Conservation (phyloP, 2,113 vertebrate genomes). For the Cyprinus carpio region DNA sequence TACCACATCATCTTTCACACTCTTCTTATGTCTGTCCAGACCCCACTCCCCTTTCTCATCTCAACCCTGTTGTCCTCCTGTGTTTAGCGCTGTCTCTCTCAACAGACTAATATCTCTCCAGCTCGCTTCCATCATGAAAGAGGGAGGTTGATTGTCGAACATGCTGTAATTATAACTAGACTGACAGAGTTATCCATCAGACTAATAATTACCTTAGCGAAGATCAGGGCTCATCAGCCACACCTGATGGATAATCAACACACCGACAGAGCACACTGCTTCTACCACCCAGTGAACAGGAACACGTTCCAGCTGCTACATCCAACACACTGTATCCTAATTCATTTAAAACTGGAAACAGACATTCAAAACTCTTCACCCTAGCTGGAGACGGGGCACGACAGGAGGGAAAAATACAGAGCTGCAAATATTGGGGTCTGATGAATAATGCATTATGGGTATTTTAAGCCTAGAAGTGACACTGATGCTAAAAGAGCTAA, state of each 20-base stretch:
- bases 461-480: constrained; percentile 27
- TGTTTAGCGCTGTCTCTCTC: constrained; percentile 6
- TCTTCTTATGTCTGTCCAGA: neutral
- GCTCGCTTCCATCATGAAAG: constrained; percentile 23
- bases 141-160: constrained; percentile 59
- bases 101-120: constrained; percentile 6
- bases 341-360: constrained; percentile 13
- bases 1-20: neutral
- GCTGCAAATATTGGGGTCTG: neutral
- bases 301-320: neutral
- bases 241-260: constrained; percentile 42
- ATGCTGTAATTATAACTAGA: constrained; percentile 61
- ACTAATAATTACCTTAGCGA: constrained; percentile 57
- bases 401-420: neutral
- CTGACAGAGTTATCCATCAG: constrained; percentile 22
- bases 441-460: constrained; percentile 36
- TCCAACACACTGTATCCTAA: neutral
- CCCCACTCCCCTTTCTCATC: neutral
- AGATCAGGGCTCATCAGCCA: constrained; percentile 50
- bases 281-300: constrained; percentile 12
- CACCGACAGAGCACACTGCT: neutral
- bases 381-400: neutral
- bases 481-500: neutral
- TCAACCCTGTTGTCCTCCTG: neutral
- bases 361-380: constrained; percentile 28